Percentiles rank a stretch among this genome's conserved stretches.
phyloP scores from a whole-genome alignment of 2,113 vertebrate species.

The Dasyornis broadbenti region DNA sequence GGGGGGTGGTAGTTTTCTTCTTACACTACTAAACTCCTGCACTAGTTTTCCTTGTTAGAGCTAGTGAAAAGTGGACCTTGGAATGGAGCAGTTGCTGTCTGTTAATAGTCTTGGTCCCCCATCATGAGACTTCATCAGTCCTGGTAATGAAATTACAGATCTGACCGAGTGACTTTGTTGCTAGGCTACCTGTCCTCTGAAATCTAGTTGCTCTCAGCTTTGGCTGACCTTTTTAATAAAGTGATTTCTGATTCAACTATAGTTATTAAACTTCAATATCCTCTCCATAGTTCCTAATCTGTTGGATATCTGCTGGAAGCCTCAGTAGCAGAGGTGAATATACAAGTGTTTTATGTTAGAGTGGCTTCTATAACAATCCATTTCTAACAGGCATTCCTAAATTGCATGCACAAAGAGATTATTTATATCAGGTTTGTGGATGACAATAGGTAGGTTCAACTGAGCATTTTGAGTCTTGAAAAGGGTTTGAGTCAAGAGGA shows the following conservation, averaged over 20 bases:
- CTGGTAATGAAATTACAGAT: slow-evolving; percentile 28
- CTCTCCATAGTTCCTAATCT: neutral
- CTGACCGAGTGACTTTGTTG: neutral
- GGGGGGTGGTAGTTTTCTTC: neutral
- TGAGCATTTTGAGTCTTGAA: neutral
- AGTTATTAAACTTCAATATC: neutral
- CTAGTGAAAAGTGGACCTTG: neutral
- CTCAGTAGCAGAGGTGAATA: neutral
- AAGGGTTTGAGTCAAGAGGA: neutral
- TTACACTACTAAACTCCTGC: neutral
- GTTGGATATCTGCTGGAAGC: neutral
- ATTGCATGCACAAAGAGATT: neutral
- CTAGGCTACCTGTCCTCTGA: slow-evolving; percentile 11
- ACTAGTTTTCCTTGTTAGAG: neutral
- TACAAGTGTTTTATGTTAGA: neutral
- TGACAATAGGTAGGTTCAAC: neutral
- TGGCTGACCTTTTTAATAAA: neutral
- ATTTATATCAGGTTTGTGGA: neutral
- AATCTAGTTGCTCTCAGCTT: neutral
- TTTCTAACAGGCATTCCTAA: neutral
- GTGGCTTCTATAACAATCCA: neutral
- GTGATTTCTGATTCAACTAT: neutral
- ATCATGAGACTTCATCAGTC: neutral
- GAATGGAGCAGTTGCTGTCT: neutral
- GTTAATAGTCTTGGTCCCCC: neutral